Evolutionary conservation across 2,888 invertebrate genomes (phyloP).

Genomic region (Acronicta alni): DNA sequence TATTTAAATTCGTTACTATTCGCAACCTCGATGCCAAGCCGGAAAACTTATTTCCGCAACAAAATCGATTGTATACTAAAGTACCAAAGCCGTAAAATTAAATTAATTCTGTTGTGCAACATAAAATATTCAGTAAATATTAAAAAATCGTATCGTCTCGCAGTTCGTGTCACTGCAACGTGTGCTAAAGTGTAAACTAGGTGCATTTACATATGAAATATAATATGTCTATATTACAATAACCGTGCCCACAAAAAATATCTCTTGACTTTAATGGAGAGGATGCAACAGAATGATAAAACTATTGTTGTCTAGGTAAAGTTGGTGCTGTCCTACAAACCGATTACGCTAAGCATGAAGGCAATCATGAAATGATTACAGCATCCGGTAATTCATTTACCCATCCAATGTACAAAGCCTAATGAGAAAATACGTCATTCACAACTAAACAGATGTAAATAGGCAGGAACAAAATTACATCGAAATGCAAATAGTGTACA

Average conservation of each 20-base stretch:
- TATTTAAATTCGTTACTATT: constrained; percentile 9
- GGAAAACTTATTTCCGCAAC: constrained; percentile 66
- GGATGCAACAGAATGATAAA: constrained; percentile 68
- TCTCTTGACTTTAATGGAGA: constrained; percentile 60
- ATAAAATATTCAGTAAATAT: constrained; percentile 58
- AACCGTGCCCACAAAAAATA: constrained; percentile 26
- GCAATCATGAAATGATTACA: constrained; percentile 85
- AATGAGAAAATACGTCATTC: constrained; percentile 44
- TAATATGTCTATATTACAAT: constrained; percentile 4
- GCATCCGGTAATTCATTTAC: constrained; percentile 82
- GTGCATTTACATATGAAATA: constrained; percentile 30
- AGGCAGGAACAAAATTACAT: constrained; percentile 15
- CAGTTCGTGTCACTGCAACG: constrained; percentile 21
- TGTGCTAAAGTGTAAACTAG: constrained; percentile 10
- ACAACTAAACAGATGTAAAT: constrained; percentile 31
- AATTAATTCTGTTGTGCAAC: constrained; percentile 65
- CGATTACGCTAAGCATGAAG: constrained; percentile 80
- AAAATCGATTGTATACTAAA: constrained; percentile 61
- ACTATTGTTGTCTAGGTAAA: constrained; percentile 76
- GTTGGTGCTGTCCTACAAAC: constrained; percentile 72
- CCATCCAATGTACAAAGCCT: constrained; percentile 71
- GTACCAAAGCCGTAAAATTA: constrained; percentile 76
- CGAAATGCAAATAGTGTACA: constrained; percentile 29
- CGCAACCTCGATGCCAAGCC: constrained; percentile 17
- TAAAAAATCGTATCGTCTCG: constrained; percentile 55